phyloP scores from a whole-genome alignment of 2,888 invertebrate genomes.

The Clanis bilineata region DNA sequence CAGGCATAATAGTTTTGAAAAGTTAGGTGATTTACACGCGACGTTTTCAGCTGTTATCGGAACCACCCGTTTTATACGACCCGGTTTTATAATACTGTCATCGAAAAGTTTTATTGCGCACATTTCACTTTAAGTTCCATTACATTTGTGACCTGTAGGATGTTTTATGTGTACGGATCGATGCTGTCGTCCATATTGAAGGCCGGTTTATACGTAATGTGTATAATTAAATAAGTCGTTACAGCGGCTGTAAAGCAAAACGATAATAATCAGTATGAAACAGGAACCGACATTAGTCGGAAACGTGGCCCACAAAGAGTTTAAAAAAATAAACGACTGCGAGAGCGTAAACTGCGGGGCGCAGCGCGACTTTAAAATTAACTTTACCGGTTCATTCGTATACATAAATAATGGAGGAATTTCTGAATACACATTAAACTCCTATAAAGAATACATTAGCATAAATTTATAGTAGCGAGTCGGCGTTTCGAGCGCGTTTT shows the following conservation, averaged over 20 bases:
- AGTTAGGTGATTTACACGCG: conserved; percentile 80
- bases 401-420: conserved; percentile 82
- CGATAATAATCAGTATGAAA: conserved; percentile 52
- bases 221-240: conserved; percentile 44
- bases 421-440: conserved; percentile 82
- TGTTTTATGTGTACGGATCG: not conserved
- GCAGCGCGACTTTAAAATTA: conserved; percentile 79
- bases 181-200: conserved; percentile 12
- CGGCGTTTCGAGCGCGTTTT: conserved; percentile 81
- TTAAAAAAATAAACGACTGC: conserved; percentile 63
- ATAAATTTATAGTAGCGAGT: conserved; percentile 82
- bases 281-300: conserved; percentile 51
- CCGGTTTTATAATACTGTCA: conserved; percentile 67
- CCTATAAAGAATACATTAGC: conserved; percentile 83
- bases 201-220: conserved; percentile 34
- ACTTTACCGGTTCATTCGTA: conserved; percentile 81
- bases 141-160: conserved; percentile 37
- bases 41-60: conserved; percentile 75
- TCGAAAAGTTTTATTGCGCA: conserved; percentile 65
- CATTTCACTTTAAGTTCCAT: conserved; percentile 60
- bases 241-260: conserved; percentile 45
- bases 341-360: conserved; percentile 68
- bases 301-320: conserved; percentile 55
- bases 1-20: conserved; percentile 81
- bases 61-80: conserved; percentile 60